Evolutionary conservation across 2,113 vertebrate species (phyloP).

Genomic region (Tupaia tana): DNA sequence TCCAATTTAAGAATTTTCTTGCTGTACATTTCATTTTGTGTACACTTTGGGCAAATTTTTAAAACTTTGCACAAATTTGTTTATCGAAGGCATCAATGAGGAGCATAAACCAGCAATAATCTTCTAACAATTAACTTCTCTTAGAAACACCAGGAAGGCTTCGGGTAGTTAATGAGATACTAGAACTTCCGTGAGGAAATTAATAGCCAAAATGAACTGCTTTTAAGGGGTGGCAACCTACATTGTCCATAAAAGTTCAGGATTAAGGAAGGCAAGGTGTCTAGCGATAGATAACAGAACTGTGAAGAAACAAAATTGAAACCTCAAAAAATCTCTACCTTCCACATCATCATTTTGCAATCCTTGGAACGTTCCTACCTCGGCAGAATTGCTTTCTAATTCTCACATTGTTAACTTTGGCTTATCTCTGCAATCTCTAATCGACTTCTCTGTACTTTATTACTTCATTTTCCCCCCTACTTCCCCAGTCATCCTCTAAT

Average conservation of each 20-base stretch:
- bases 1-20: not conserved
- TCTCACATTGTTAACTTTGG: not conserved
- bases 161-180: not conserved
- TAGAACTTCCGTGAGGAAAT: not conserved
- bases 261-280: not conserved
- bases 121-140: not conserved
- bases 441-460: not conserved
- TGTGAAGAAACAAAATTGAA: not conserved
- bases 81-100: not conserved
- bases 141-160: not conserved
- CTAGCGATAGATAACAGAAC: not conserved
- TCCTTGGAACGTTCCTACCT: not conserved
- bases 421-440: not conserved
- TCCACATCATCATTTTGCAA: not conserved
- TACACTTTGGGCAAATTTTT: not conserved
- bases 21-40: not conserved
- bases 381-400: not conserved
- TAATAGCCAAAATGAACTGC: not conserved
- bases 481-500: not conserved
- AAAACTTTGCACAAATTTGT: conserved; percentile 34
- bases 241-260: not conserved
- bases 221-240: not conserved
- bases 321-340: not conserved
- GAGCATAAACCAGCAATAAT: not conserved
- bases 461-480: not conserved